Base-by-base conservation (phyloP, 2,888 invertebrate genomes). In the Periphyllus acericola region DNA sequence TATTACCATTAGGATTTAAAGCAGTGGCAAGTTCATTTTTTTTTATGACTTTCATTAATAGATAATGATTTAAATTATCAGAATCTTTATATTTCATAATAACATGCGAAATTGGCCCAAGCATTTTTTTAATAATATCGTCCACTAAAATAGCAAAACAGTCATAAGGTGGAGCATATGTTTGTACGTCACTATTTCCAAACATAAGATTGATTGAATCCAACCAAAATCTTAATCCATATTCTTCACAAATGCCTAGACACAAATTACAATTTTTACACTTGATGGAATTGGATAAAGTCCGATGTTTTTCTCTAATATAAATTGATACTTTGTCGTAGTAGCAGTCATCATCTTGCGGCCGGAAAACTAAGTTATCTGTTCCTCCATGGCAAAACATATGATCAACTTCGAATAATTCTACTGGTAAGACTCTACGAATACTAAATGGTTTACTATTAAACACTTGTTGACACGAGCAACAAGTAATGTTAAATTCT, bases 311-410 rank as follows among this genome's bases (percentile, higher is more conserved):
- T 46, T 87, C 80, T 60, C 80, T 81, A 9, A 87, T 72, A 66
- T 87, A 87, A 46, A 87, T 80, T 66, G 87, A 87, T 81, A 87
- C 72, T 80, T 87, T 87, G 60, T 87, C 87, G 3, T 75, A 87
- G 32, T 87, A 87, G 8, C 87, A 87, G 32, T 87, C 87, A 32
- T 81, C 40, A 17, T 87, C 87, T 87, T 87, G 87, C 5, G 87
- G 80, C 19, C 80, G 71, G 3, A 87, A 87, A 60, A 60, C 66
- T n/a, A 87, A 74, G 46, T 81, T 87, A 32, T 81, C 74, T 32
- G 87, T 74, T 40, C 87, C 87, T 66, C 87, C 87, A 9, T 87
- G 87, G 66, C 87, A 87, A 81, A 87, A 87, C 87, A 87, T 87
- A 66, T 87, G 32, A 81, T 87, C 80, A 2, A 87, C 80, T 60